Percentiles rank a stretch among this genome's conserved stretches.
Conservation (phyloP, 2,113 vertebrate genomes). For the Eclectus roratus region DNA sequence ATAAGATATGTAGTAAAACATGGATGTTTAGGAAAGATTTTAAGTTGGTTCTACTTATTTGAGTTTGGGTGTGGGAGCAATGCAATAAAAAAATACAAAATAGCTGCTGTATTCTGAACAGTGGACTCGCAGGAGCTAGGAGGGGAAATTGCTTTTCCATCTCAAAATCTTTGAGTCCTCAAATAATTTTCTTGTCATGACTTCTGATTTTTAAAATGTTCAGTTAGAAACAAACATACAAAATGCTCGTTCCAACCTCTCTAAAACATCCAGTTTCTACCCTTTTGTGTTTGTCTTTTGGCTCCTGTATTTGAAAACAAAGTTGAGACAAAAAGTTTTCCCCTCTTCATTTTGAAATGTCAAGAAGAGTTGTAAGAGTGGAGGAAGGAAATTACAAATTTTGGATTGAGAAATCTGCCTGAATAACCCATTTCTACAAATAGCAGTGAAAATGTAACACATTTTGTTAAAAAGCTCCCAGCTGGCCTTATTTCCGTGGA, state of each 20-base stretch:
- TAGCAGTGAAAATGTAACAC: background rate
- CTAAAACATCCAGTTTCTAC: background rate
- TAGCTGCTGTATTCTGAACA: background rate
- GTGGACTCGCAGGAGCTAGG: background rate
- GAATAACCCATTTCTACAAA: conserved; percentile 26
- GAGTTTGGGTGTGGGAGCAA: background rate
- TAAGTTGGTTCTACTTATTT: background rate
- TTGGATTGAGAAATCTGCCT: background rate
- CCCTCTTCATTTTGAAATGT: background rate
- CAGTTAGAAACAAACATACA: background rate
- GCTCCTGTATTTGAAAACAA: background rate
- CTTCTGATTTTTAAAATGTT: background rate
- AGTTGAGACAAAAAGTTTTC: background rate
- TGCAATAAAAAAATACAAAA: background rate
- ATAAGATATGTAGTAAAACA: background rate
- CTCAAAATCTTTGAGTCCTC: background rate
- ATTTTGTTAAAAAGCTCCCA: conserved; percentile 3
- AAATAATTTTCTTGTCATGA: background rate
- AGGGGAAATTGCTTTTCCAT: background rate
- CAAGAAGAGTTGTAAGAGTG: background rate
- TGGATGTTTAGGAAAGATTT: background rate
- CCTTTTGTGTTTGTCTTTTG: background rate
- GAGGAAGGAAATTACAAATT: background rate
- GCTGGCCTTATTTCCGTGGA: conserved; percentile 6
- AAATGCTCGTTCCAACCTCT: background rate